Percentiles rank a stretch among this genome's conserved stretches.
phyloP scores from a whole-genome alignment of 1,140 invertebrate genomes.

The Bradynema listronoti region DNA sequence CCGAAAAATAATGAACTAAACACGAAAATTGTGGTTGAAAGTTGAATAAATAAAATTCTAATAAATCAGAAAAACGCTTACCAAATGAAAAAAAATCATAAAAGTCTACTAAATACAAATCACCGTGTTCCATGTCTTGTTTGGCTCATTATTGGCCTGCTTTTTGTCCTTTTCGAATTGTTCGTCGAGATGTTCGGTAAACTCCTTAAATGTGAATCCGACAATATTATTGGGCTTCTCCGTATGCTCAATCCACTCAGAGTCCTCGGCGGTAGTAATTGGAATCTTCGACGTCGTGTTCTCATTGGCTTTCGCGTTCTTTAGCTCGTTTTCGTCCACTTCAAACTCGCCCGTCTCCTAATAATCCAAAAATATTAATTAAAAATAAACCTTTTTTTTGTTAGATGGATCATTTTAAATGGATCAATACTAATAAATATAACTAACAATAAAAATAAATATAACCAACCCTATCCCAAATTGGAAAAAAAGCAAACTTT shows the following conservation, averaged over 20 bases:
- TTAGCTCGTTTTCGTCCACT: slow-evolving; percentile 10
- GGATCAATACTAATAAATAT: too few relatives aligned
- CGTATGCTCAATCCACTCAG: slow-evolving; percentile 23
- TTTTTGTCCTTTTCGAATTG: slow-evolving; percentile 31
- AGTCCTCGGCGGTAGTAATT: slow-evolving; percentile 20
- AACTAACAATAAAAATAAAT: too few relatives aligned
- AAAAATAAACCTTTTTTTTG: too few relatives aligned
- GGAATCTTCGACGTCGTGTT: slow-evolving; percentile 1
- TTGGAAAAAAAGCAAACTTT: too few relatives aligned
- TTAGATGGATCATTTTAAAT: too few relatives aligned
- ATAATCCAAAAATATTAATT: slow-evolving; percentile 1
- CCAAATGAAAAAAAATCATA: too few relatives aligned
- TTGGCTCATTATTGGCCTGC: slow-evolving; percentile 12
- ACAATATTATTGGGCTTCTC: slow-evolving; percentile 17
- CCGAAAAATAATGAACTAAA: too few relatives aligned
- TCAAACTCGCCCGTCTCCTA: slow-evolving; percentile 28
- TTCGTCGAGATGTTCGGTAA: slow-evolving; percentile 17
- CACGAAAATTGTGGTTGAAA: neutral
- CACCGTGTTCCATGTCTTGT: slow-evolving; percentile 21
- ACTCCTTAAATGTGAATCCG: slow-evolving; percentile 19
- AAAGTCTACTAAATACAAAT: neutral
- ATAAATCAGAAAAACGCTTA: too few relatives aligned
- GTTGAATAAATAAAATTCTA: neutral
- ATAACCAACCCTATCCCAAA: too few relatives aligned
- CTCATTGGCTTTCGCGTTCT: neutral